A percentile compares a stretch with the other conserved stretches of the same genome.
Conservation (phyloP, 1,140 invertebrate species). For the Bradysia coprophila region DNA sequence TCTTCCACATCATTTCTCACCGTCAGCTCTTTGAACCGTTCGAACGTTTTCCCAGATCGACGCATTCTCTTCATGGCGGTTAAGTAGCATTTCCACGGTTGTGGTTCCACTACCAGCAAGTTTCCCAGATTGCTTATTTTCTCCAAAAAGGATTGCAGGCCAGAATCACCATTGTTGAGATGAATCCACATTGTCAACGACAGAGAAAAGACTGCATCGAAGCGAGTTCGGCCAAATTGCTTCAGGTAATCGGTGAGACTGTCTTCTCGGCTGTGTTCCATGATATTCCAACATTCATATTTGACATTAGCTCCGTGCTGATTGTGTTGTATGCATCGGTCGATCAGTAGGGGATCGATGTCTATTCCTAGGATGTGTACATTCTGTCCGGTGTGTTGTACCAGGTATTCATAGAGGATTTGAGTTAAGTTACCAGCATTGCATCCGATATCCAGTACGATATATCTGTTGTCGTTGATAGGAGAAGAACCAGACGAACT, state of each 20-base stretch:
- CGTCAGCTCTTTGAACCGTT: slow-evolving; percentile 32
- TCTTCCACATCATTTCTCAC: slow-evolving; percentile 35
- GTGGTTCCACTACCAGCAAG: slow-evolving; percentile 54
- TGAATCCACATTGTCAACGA: slow-evolving; percentile 81
- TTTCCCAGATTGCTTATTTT: slow-evolving; percentile 30
- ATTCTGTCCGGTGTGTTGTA: slow-evolving; percentile 19
- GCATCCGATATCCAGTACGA: slow-evolving; percentile 58
- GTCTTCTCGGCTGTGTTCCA: slow-evolving; percentile 22
- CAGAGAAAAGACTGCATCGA: slow-evolving; percentile 58
- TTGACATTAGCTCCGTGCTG: slow-evolving; percentile 22
- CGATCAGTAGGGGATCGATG: slow-evolving; percentile 48
- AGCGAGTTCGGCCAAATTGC: slow-evolving; percentile 25
- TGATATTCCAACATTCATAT: slow-evolving; percentile 41
- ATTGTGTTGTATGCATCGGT: slow-evolving; percentile 37
- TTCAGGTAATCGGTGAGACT: slow-evolving; percentile 21
- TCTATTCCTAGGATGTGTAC: slow-evolving; percentile 49
- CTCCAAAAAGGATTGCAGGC: slow-evolving; percentile 36
- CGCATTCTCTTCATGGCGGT: slow-evolving; percentile 49
- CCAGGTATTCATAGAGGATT: slow-evolving; percentile 33
- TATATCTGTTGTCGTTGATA: slow-evolving; percentile 13
- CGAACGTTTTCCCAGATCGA: slow-evolving; percentile 36
- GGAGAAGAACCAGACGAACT: too few species aligned
- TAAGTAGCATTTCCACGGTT: slow-evolving; percentile 64
- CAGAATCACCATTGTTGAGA: slow-evolving; percentile 57
- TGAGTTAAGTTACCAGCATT: slow-evolving; percentile 55